These are phyloP conservation scores for Cairina moschata DNA, from an alignment of 2,113 vertebrate species.

Conservation along the genomic window DNA sequence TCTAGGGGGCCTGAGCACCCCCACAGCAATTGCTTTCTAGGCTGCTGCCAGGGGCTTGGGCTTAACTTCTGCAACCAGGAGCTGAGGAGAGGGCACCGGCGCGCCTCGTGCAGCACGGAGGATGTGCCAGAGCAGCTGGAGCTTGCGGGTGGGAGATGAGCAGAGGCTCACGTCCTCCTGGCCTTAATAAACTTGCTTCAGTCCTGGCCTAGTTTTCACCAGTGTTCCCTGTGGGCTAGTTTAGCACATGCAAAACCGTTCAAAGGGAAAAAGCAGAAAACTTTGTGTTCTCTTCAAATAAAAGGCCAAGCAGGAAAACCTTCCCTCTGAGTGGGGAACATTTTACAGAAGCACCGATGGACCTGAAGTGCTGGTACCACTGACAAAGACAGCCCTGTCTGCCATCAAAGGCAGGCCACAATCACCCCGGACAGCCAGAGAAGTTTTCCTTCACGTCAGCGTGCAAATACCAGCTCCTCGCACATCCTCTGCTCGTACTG, in stretches of 20 bases:
- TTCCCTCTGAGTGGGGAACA: not conserved
- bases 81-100: accelerated
- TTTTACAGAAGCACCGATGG: not conserved
- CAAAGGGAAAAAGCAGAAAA: not conserved
- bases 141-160: not conserved
- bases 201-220: not conserved
- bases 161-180: not conserved
- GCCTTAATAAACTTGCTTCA: not conserved
- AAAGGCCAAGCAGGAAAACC: not conserved
- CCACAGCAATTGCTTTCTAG: not conserved
- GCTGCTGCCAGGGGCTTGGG: not conserved
- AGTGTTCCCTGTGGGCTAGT: not conserved
- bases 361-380: not conserved
- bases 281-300: not conserved
- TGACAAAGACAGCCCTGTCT: not conserved
- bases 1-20: not conserved
- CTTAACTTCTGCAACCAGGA: accelerated
- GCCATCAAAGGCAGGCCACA: not conserved
- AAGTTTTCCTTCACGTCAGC: not conserved
- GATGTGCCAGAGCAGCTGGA: not conserved
- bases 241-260: not conserved
- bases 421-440: not conserved
- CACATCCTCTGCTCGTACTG: no score
- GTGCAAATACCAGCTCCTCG: not conserved
- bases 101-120: not conserved